These are phyloP conservation scores for Stenichneumon culpator DNA, from an alignment of 2,888 invertebrate genomes.

Conservation along the genomic window DNA sequence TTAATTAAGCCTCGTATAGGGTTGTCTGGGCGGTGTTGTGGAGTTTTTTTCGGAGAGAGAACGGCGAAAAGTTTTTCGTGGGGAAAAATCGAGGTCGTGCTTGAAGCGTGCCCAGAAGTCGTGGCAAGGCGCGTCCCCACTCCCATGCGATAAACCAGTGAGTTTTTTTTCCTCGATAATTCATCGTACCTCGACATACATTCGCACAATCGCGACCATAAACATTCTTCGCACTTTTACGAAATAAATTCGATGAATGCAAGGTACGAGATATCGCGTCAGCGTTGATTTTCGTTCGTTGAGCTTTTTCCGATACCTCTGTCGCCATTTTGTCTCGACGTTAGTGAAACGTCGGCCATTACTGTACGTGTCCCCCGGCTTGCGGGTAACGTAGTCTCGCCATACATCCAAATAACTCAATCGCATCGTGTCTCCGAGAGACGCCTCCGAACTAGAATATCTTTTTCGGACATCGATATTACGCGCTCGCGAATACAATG, in stretches of 20 bases:
- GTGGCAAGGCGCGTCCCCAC: constrained; percentile 53
- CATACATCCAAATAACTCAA: constrained; percentile 19
- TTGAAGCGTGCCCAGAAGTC: constrained; percentile 52
- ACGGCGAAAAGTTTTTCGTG: constrained; percentile 18
- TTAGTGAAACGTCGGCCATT: constrained; percentile 83
- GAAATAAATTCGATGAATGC: neutral
- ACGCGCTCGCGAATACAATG: neutral
- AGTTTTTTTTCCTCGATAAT: constrained; percentile 39
- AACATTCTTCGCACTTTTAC: constrained; percentile 22
- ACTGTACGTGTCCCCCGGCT: constrained; percentile 75
- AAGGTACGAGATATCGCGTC: neutral
- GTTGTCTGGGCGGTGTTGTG: constrained; percentile 36
- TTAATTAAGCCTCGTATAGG: constrained; percentile 22
- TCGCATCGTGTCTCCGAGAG: constrained; percentile 20
- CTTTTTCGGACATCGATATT: constrained; percentile 16
- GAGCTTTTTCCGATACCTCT: constrained; percentile 74
- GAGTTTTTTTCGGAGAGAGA: constrained; percentile 1
- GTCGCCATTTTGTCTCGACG: constrained; percentile 83
- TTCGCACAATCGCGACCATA: neutral
- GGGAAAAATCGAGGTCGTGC: constrained; percentile 74
- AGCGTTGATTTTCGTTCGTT: constrained; percentile 55
- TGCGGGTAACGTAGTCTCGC: constrained; percentile 62
- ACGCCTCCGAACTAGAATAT: constrained; percentile 1
- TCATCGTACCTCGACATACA: constrained; percentile 9
- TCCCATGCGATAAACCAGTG: constrained; percentile 39